phyloP scores from a whole-genome alignment of 2,888 invertebrate genomes.

The Dasysyrphus albostriatus region DNA sequence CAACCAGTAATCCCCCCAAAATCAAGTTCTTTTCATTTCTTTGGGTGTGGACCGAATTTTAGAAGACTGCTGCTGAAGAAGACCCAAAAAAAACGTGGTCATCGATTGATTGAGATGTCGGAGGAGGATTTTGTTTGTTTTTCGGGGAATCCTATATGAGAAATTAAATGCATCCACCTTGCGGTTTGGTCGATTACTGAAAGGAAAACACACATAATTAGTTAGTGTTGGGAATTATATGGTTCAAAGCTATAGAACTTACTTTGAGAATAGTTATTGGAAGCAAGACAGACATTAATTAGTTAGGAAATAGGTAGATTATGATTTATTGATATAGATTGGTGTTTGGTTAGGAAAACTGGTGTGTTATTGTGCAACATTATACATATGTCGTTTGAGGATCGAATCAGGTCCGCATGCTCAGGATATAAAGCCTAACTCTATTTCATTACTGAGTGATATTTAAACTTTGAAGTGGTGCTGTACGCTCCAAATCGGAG shows the following conservation, averaged over 20 bases:
- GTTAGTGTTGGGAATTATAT: constrained; percentile 72
- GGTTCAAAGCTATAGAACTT: constrained; percentile 18
- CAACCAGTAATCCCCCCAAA: constrained; percentile 38
- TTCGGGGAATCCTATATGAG: constrained; percentile 74
- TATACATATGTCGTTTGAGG: no score
- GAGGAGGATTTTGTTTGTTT: constrained; percentile 70
- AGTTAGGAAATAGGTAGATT: constrained; percentile 59
- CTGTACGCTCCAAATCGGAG: no score
- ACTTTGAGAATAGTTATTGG: constrained; percentile 9
- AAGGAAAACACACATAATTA: constrained; percentile 65
- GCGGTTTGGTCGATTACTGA: constrained; percentile 65
- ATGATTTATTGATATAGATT: constrained; percentile 74
- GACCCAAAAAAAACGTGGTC: constrained; percentile 19
- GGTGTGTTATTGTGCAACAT: not conserved
- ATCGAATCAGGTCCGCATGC: no score
- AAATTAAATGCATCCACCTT: constrained; percentile 69
- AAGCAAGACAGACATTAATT: constrained; percentile 63
- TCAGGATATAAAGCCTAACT: no score
- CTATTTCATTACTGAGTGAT: no score
- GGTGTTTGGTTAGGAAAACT: constrained; percentile 1
- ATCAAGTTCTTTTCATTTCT: constrained; percentile 59
- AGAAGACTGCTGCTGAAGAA: constrained; percentile 42
- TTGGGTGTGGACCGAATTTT: constrained; percentile 38
- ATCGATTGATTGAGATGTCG: constrained; percentile 75
- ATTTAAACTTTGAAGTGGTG: no score